phyloP scores from a whole-genome alignment of 1,140 invertebrate species.

The Hormaphis cornu region DNA sequence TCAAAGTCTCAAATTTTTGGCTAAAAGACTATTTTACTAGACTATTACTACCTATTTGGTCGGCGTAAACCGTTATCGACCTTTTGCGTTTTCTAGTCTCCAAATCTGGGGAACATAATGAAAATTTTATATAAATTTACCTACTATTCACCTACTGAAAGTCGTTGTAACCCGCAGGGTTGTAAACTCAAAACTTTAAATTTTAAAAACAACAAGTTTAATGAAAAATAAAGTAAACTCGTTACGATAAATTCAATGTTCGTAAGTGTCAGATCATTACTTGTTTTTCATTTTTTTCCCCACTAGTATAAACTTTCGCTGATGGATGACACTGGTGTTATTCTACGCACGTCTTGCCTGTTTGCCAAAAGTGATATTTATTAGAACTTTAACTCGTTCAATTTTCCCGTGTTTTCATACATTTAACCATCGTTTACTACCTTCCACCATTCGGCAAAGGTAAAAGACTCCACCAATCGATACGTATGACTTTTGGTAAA shows the following conservation, averaged over 20 bases:
- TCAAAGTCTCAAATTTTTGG: too few species aligned
- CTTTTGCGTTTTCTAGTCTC: too few species aligned
- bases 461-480: conserved; percentile 1
- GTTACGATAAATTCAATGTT: neutral
- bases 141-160: too few species aligned
- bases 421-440: neutral
- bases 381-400: conserved; percentile 29
- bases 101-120: too few species aligned
- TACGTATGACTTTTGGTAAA: conserved; percentile 19
- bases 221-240: neutral
- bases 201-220: neutral
- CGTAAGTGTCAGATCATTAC: neutral
- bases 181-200: neutral
- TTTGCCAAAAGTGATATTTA: conserved; percentile 29
- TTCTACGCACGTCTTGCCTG: conserved; percentile 26
- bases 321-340: neutral
- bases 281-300: neutral
- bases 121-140: too few species aligned
- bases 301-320: neutral
- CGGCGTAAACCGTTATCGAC: too few species aligned
- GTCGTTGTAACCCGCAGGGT: too few species aligned
- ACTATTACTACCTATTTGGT: too few species aligned
- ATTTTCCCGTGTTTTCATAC: conserved; percentile 25
- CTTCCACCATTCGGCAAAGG: neutral
- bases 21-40: too few species aligned